Conservation (phyloP, 1,140 invertebrate genomes). For the Drosophila subpulchrella region DNA sequence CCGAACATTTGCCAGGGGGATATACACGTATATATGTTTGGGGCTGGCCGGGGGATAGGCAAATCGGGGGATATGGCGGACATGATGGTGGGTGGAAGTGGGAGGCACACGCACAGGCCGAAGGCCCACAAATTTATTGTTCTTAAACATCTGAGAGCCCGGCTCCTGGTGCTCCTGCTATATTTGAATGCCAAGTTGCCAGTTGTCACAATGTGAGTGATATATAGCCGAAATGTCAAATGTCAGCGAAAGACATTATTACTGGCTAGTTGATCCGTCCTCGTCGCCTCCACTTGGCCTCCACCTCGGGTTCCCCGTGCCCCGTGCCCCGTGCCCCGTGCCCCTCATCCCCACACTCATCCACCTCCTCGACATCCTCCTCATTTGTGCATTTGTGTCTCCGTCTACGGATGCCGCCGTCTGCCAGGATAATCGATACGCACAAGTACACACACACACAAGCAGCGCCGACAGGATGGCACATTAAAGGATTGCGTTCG, state of each 20-base stretch:
- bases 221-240: constrained; percentile 83
- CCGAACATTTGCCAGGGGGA: constrained; percentile 51
- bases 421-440: constrained; percentile 77
- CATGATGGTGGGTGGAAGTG: not conserved
- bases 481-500: constrained; percentile 8
- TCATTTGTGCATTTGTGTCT: constrained; percentile 32
- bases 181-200: constrained; percentile 82
- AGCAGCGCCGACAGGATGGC: not conserved
- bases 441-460: constrained; percentile 39
- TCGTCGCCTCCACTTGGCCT: constrained; percentile 14
- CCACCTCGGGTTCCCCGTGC: not conserved
- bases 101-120: constrained; percentile 21
- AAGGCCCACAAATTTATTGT: constrained; percentile 70
- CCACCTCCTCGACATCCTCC: not conserved
- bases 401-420: constrained; percentile 69
- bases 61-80: not conserved
- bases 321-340: no score
- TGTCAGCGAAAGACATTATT: constrained; percentile 83
- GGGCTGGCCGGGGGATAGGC: constrained; percentile 4
- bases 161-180: constrained; percentile 38
- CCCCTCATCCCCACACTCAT: not conserved
- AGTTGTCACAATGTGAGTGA: constrained; percentile 81
- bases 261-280: constrained; percentile 80
- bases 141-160: constrained; percentile 65
- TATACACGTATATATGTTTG: not conserved